Evolutionary conservation across 2,888 invertebrate genomes (phyloP).

Genomic region (Drosophila hamatofila): DNA sequence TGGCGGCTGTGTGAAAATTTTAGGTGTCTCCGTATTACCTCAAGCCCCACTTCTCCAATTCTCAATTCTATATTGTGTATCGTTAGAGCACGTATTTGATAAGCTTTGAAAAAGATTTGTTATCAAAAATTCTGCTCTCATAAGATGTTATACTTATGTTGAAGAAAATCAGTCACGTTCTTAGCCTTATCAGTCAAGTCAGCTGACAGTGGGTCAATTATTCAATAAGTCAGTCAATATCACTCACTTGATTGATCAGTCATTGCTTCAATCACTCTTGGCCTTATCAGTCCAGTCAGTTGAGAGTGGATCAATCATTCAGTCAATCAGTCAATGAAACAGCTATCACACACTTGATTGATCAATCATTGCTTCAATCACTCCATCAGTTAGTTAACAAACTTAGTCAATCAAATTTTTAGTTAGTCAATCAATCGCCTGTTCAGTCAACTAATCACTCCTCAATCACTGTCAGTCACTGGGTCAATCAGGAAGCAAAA

Average conservation of each 20-base stretch:
- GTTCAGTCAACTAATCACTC: too few relatives aligned
- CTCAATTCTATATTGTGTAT: not conserved
- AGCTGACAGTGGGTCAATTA: not conserved
- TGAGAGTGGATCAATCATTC: not conserved
- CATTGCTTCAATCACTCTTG: not conserved
- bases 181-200: not conserved
- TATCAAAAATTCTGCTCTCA: not conserved
- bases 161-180: not conserved
- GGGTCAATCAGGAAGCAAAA: not conserved
- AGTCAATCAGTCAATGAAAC: not conserved
- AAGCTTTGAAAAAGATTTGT: not conserved
- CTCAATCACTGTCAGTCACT: too few relatives aligned
- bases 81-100: conserved; percentile 2
- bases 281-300: not conserved
- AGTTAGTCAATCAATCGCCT: not conserved
- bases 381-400: not conserved
- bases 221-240: not conserved
- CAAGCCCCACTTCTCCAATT: not conserved
- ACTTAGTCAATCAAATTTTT: not conserved
- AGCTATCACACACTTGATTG: not conserved
- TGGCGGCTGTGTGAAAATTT: not conserved
- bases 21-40: not conserved
- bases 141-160: not conserved
- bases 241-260: not conserved
- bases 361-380: not conserved